These are phyloP conservation scores for Botia almorhae DNA, from an alignment of 2,797 vertebrate species.

Conservation along the genomic window DNA sequence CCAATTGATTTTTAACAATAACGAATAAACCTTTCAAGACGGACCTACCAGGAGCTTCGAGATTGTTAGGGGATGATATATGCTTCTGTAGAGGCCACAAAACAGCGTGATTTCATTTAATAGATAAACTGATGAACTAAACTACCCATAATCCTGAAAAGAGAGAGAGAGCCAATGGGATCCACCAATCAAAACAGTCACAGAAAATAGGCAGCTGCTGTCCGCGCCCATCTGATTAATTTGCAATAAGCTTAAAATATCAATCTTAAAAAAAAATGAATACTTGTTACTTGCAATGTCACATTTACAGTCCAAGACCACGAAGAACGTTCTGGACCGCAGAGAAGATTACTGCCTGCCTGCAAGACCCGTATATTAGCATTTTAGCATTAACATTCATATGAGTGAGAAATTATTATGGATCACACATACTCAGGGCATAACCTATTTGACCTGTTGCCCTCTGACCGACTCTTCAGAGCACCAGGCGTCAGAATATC, in stretches of 20 bases:
- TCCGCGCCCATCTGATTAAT: background rate
- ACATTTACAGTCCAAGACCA: too few relatives aligned
- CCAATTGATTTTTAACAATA: conserved; percentile 18
- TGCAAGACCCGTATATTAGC: too few relatives aligned
- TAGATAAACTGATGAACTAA: background rate
- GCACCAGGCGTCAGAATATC: background rate
- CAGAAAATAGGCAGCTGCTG: background rate
- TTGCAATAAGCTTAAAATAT: too few relatives aligned
- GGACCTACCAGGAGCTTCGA: background rate
- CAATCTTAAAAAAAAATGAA: too few relatives aligned
- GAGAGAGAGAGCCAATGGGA: background rate
- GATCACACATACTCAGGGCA: background rate
- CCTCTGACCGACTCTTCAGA: background rate
- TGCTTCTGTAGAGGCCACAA: background rate
- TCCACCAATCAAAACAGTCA: background rate
- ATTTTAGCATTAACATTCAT: too few relatives aligned
- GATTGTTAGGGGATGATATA: conserved; percentile 6
- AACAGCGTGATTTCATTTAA: conserved; percentile 1
- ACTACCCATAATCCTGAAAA: background rate
- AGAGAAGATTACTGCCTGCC: too few relatives aligned
- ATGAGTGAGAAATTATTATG: background rate
- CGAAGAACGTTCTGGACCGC: too few relatives aligned
- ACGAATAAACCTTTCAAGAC: conserved; percentile 3
- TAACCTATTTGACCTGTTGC: background rate
- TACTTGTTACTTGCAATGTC: too few relatives aligned